These are phyloP conservation scores for Macrophya annulata DNA, from an alignment of 2,888 invertebrate genomes.

Conservation along the genomic window DNA sequence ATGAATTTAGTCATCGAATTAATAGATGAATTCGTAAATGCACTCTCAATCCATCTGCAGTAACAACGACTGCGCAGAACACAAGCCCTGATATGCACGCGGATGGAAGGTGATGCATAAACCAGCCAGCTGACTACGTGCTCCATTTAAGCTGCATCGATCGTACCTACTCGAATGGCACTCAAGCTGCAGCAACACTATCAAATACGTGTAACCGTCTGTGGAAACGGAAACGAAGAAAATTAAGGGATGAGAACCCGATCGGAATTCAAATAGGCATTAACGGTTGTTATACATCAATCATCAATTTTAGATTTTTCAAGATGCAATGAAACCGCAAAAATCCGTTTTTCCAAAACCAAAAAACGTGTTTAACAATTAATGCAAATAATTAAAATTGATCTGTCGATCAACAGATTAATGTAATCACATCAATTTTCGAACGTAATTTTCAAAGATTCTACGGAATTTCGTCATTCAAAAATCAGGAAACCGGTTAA, in stretches of 20 bases:
- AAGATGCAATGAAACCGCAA: background rate
- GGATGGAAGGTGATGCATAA: constrained; percentile 45
- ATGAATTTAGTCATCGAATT: background rate
- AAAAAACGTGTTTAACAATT: too few species aligned
- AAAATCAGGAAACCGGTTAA: too few species aligned
- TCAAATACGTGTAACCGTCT: constrained; percentile 5
- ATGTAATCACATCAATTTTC: background rate
- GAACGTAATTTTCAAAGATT: background rate
- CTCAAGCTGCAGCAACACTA: constrained; percentile 8
- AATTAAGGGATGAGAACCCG: background rate
- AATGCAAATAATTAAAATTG: background rate
- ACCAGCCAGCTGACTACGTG: constrained; percentile 53
- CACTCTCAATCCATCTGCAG: background rate
- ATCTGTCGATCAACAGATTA: background rate
- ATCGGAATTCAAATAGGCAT: background rate
- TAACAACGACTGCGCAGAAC: constrained; percentile 26
- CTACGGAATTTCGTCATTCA: background rate
- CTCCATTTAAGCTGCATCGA: constrained; percentile 63
- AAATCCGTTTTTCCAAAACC: background rate
- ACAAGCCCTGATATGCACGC: constrained; percentile 19
- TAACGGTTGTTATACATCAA: background rate
- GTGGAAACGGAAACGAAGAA: constrained; percentile 2
- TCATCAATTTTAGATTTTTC: background rate
- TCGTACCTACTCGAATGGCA: constrained; percentile 39
- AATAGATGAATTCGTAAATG: too few species aligned